A percentile compares a stretch with the other conserved stretches of the same genome.
These are phyloP conservation scores for Lycophotia porphyrea DNA, from an alignment of 2,888 invertebrate species.

Conservation along the genomic window DNA sequence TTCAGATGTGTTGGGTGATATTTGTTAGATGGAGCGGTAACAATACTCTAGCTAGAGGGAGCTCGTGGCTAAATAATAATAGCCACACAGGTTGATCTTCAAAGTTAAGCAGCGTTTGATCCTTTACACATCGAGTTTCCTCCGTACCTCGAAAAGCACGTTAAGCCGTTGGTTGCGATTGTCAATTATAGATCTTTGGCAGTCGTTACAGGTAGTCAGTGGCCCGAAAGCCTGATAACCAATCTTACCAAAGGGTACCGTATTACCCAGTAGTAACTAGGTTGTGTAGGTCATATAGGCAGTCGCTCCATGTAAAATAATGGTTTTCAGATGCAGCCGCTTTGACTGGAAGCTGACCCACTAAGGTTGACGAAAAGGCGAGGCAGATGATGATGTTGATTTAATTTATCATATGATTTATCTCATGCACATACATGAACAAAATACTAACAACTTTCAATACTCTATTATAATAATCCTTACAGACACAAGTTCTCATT, in stretches of 20 bases:
- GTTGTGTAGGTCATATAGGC: neutral
- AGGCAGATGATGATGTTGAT: neutral
- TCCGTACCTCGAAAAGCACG: neutral
- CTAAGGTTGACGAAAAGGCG: neutral
- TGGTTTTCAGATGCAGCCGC: neutral
- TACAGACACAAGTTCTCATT: slow-evolving; percentile 4
- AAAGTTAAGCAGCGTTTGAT: neutral
- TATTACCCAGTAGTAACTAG: neutral
- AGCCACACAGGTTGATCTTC: neutral
- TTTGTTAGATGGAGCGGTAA: neutral
- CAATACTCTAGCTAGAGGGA: neutral
- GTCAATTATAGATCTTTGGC: neutral
- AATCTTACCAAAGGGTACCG: neutral
- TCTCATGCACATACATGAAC: neutral
- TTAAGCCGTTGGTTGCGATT: neutral
- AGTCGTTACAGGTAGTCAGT: neutral
- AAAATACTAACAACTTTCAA: slow-evolving; percentile 1
- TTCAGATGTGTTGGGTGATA: neutral
- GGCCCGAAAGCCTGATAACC: neutral
- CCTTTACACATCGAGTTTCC: neutral
- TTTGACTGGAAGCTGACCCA: neutral
- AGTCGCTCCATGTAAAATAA: neutral
- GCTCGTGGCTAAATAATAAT: neutral
- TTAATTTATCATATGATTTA: neutral
- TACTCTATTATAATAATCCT: slow-evolving; percentile 2